These are phyloP conservation scores for Muricea muricata DNA, from an alignment of 92 coral and sea anemone genomes.

Conservation along the genomic window DNA sequence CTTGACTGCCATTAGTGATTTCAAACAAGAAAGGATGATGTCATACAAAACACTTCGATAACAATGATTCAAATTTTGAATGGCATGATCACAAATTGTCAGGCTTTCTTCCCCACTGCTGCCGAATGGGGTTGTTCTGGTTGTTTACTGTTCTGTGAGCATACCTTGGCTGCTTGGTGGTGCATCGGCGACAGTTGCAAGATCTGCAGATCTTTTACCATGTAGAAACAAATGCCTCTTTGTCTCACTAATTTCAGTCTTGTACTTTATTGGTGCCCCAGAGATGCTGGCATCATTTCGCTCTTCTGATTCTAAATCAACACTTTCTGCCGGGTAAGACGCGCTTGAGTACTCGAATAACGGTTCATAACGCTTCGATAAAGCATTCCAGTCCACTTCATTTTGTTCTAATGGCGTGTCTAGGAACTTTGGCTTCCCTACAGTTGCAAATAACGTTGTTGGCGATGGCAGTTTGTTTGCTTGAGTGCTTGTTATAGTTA, in stretches of 20 bases:
- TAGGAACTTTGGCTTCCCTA: conserved; percentile 88
- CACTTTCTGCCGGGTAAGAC: conserved; percentile 67
- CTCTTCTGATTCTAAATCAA: conserved; percentile 74
- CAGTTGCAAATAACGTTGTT: conserved; percentile 88
- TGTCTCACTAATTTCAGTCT: conserved; percentile 84
- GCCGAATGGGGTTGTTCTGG: too few species aligned
- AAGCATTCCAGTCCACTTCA: conserved; percentile 82
- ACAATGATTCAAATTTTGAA: too few species aligned
- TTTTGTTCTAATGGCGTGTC: conserved; percentile 71
- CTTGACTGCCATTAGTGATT: too few species aligned
- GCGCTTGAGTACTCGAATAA: conserved; percentile 75
- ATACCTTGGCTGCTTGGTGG: not conserved
- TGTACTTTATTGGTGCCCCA: conserved; percentile 85
- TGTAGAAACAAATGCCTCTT: conserved; percentile 88
- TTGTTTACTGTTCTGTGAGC: too few species aligned
- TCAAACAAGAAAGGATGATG: too few species aligned
- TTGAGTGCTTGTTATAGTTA: not conserved
- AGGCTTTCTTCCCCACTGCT: not conserved
- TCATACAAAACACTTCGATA: too few species aligned
- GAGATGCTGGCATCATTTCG: conserved; percentile 84
- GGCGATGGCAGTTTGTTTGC: conserved; percentile 89
- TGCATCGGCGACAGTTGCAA: not conserved
- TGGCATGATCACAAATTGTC: not conserved
- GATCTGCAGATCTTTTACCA: conserved; percentile 74
- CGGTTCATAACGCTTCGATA: conserved; percentile 90